Base-by-base conservation (phyloP, 2,113 vertebrate species). In the Nesogale talazaci region DNA sequence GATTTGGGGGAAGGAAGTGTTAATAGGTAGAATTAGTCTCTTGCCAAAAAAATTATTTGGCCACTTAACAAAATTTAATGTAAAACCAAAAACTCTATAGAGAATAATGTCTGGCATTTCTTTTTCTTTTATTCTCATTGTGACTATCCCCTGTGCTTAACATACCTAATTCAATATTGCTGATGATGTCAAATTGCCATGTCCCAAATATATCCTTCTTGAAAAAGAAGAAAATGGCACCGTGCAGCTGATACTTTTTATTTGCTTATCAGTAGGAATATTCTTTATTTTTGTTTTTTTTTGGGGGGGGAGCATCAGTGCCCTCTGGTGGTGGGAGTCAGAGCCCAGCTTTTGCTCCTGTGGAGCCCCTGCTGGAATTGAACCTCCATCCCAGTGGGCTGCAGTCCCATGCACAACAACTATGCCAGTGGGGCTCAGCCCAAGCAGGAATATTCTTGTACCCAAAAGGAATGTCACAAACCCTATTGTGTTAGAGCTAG, bases 161-260 rank as follows among this genome's bases (percentile, higher is more conserved):
- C 61, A 67, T 95, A 75, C n/a, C 57, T 75, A 94, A 89, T 89
- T 89, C 72, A 40, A 16, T 84, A 52, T 75, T 27, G 76, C 36
- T 80, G 19, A 34, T 72, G 67, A 42, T 61, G 19, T 69, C 25
- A 67, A 38, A 52, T n/a, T 83, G 40, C 52, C n/a, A 63, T 65
- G 83, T 90, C 84, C 83, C 11, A 83, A 83, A 40, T 6, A 59
- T 34, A 38, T 69, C 76, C 46, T 27, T 34, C 5, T n/a, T 34
- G 82, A 76, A 63, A 86, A 75, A 61, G 46, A 72, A 56, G 9
- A 67, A 79, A 91, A 83, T 40, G 77, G 6, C n/a, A 88, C 17
- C 6, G 17, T 75, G 20, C 57, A 79, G 34, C 31, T 69, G 34
- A 86, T 65, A 76, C 40, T 9, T 36, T 25, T 11, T 52, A 52